Conservation (phyloP, 2,113 vertebrate species). For the Hippotragus niger region DNA sequence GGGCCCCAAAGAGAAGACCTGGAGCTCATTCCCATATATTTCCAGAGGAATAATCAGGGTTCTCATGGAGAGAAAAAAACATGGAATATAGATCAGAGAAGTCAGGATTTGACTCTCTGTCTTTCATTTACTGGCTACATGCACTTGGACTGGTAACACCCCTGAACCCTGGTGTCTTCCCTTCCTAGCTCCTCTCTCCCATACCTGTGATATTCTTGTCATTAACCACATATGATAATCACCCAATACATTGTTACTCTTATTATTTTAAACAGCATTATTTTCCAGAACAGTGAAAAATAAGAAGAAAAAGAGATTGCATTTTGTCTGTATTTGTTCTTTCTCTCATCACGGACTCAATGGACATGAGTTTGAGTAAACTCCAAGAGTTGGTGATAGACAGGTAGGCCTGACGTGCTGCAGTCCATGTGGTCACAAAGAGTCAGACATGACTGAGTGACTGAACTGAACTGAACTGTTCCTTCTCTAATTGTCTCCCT, state of each 20-base stretch:
- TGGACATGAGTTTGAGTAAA: neutral
- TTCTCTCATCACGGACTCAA: neutral
- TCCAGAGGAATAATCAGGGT: neutral
- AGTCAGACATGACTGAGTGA: neutral
- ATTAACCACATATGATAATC: neutral
- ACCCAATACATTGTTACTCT: neutral
- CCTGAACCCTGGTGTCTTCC: neutral
- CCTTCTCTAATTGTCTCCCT: neutral
- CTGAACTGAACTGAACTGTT: neutral
- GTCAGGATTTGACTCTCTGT: neutral
- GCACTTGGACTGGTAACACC: neutral
- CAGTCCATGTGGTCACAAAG: neutral
- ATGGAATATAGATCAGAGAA: neutral
- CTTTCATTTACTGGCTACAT: neutral
- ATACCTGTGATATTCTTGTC: neutral
- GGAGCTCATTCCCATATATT: neutral
- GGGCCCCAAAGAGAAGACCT: neutral
- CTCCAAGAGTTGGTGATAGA: neutral
- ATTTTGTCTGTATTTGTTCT: neutral
- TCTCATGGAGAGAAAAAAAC: neutral
- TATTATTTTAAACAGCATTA: neutral
- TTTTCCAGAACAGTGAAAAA: neutral
- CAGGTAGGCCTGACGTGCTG: neutral
- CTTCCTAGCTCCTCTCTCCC: neutral
- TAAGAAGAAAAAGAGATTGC: neutral